A percentile compares a stretch with the other conserved stretches of the same genome.
phyloP scores from a whole-genome alignment of 2,797 vertebrate species.

The Pseudotriccus pelzelni region DNA sequence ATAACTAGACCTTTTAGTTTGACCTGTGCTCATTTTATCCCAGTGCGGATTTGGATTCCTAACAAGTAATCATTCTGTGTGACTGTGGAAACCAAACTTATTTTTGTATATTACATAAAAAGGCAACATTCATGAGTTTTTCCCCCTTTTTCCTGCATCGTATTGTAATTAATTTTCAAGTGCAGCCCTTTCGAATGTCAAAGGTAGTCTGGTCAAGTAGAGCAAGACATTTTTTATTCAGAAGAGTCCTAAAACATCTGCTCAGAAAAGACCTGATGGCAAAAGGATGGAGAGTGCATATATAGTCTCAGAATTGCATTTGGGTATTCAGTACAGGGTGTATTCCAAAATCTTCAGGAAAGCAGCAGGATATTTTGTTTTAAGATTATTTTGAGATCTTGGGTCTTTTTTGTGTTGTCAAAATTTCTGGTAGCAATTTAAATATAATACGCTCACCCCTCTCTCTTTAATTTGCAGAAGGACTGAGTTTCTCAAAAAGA shows the following conservation, averaged over 20 bases:
- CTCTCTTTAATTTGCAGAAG: not conserved
- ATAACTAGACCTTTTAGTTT: not conserved
- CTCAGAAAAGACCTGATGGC: not conserved
- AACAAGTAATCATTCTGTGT: not conserved
- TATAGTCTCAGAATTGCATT: not conserved
- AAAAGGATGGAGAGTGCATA: not conserved
- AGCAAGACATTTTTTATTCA: not conserved
- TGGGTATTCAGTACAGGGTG: not conserved
- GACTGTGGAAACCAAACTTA: not conserved
- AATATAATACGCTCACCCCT: not conserved
- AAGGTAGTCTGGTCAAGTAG: not conserved
- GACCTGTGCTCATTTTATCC: not conserved
- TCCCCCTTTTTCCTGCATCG: not conserved
- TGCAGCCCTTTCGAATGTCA: not conserved
- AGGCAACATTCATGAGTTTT: accelerated
- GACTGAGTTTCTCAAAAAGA: not conserved
- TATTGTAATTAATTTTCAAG: not conserved
- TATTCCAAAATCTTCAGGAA: not conserved
- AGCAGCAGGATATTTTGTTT: slow-evolving; percentile 1
- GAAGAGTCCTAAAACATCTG: not conserved
- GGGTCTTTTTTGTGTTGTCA: not conserved
- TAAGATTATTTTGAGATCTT: not conserved
- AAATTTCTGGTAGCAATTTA: not conserved
- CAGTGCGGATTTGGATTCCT: not conserved
- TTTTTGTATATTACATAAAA: not conserved